Percentiles rank a stretch among this genome's conserved stretches.
Conservation (phyloP, 1,140 invertebrate genomes). For the Ips typographus region DNA sequence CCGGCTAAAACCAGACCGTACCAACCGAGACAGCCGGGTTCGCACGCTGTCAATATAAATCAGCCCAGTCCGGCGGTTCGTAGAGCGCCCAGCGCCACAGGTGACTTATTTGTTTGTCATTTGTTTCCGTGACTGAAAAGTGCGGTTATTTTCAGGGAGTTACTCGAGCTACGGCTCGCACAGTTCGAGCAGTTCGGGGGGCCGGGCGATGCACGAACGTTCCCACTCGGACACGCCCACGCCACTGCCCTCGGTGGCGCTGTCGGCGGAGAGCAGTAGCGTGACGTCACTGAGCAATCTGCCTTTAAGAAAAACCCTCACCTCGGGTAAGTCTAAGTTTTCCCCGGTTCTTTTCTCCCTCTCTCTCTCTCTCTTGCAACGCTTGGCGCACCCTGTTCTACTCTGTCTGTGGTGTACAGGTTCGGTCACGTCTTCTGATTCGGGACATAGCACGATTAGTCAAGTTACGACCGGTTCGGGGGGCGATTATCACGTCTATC, state of each 20-base stretch:
- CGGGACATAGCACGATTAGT: constrained; percentile 51
- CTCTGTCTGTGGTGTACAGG: constrained; percentile 33
- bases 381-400: too few relatives aligned
- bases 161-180: constrained; percentile 52
- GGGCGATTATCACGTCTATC: constrained; percentile 45
- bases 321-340: constrained; percentile 66
- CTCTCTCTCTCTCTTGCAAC: background rate
- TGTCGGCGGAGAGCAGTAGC: constrained; percentile 92
- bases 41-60: constrained; percentile 54
- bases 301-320: constrained; percentile 81
- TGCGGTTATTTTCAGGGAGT: constrained; percentile 41
- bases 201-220: constrained; percentile 73
- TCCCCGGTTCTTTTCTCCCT: background rate
- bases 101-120: constrained; percentile 38
- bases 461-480: constrained; percentile 46
- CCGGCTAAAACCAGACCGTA: constrained; percentile 84
- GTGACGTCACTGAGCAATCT: constrained; percentile 90
- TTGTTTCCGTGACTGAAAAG: background rate
- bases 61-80: constrained; percentile 56
- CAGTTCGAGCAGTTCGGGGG: constrained; percentile 48
- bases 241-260: constrained; percentile 81
- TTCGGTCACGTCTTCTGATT: constrained; percentile 51
- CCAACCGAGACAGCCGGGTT: constrained; percentile 69
- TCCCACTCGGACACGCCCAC: constrained; percentile 88
- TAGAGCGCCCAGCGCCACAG: constrained; percentile 52